These are phyloP conservation scores for Pterocles gutturalis DNA, from an alignment of 2,113 vertebrate species.

Conservation along the genomic window DNA sequence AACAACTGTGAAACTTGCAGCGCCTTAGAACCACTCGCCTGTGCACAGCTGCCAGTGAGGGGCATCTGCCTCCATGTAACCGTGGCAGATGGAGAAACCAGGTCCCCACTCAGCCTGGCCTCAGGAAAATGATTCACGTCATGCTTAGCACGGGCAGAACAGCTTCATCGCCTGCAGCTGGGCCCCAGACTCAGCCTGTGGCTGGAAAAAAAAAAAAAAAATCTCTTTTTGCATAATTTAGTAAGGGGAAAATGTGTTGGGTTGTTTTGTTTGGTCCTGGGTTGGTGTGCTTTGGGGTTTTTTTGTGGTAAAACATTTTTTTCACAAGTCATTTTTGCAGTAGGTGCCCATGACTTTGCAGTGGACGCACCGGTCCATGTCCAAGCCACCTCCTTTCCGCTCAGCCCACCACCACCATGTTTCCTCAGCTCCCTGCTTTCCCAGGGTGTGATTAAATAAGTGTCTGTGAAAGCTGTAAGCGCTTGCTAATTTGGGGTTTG, in stretches of 20 bases:
- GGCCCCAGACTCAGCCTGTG: not conserved
- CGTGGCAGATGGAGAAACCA: not conserved
- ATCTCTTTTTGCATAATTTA: not conserved
- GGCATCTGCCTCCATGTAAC: not conserved
- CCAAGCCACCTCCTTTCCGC: not conserved
- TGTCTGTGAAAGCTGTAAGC: conserved; percentile 42
- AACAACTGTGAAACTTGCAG: not conserved
- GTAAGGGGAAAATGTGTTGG: not conserved
- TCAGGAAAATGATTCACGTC: not conserved
- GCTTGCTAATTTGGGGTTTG: conserved; percentile 44
- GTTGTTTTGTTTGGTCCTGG: not conserved
- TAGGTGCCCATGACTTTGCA: not conserved
- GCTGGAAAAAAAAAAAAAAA: not conserved
- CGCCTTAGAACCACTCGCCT: not conserved
- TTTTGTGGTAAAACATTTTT: not conserved
- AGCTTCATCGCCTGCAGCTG: not conserved
- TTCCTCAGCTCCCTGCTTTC: not conserved
- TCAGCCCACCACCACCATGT: not conserved
- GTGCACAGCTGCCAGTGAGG: fast-evolving
- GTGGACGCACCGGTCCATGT: not conserved
- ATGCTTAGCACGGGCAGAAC: fast-evolving
- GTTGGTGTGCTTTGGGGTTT: not conserved
- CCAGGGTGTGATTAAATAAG: not conserved
- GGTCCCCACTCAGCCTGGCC: not conserved
- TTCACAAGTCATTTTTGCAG: not conserved